phyloP scores from a whole-genome alignment of 2,113 vertebrate genomes.

The Tragulus kanchil region DNA sequence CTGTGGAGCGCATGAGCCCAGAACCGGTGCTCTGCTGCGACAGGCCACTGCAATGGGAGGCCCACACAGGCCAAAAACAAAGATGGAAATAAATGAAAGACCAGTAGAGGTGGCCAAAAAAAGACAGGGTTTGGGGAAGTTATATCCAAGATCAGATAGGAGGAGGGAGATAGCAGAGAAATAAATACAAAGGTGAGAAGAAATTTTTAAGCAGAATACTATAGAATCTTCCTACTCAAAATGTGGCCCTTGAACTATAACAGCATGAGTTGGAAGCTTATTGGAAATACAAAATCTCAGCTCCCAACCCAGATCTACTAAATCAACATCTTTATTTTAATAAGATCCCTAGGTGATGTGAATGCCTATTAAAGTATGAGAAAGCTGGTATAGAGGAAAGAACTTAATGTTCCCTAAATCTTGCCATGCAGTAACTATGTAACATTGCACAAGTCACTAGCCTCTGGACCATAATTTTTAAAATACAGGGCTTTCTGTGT shows the following conservation, averaged over 20 bases:
- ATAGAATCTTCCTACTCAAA: background rate
- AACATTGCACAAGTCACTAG: slow-evolving; percentile 21
- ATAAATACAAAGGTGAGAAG: background rate
- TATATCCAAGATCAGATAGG: background rate
- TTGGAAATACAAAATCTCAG: slow-evolving; percentile 44
- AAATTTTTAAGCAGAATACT: background rate
- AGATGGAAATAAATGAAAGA: no score
- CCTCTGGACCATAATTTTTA: slow-evolving; percentile 2
- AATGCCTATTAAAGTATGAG: background rate
- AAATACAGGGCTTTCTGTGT: background rate
- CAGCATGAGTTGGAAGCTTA: background rate
- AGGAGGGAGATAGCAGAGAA: slow-evolving; percentile 19
- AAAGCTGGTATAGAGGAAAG: background rate
- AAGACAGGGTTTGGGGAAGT: no score
- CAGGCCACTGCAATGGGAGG: no score
- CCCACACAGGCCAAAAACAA: no score
- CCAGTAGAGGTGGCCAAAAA: no score
- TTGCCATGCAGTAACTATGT: background rate
- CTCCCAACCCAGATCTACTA: background rate
- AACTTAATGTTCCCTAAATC: background rate
- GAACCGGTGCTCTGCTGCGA: no score
- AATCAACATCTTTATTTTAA: slow-evolving; percentile 45
- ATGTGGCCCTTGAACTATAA: background rate
- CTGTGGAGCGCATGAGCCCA: no score
- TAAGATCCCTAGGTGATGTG: background rate